Evolutionary conservation across 1,140 invertebrate species (phyloP), one percentile per base, ranked within the genome.

Genomic region (Rhynchophorus ferrugineus): DNA sequence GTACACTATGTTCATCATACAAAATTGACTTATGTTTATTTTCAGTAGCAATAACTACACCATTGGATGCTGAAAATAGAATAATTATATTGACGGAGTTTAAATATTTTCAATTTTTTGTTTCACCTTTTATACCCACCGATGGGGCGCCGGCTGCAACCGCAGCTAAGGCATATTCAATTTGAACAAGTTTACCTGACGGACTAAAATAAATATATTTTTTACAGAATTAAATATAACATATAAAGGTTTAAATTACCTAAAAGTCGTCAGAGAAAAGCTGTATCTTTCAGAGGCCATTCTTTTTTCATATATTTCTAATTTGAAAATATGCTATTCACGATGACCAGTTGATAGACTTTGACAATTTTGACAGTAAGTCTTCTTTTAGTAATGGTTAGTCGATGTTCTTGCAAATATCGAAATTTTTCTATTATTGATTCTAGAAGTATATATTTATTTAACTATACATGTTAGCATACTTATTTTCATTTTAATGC

Each of bases 151-250:
- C 96, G 56, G 93, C 91, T 48, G 93, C 91, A 13, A 99, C 97
- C 29, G 97, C 97, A 48, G 93, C 93, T 71, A 99, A 79, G 1
- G 97, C 97, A 91, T 99, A 99, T 79, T 99, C 97, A 68, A 99
- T 97, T 76, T 99, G 97, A 18, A 99, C 96, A 51, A 99, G 78
- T 75, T 99, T 99, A 58, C 97, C 97, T 17, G 95, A 98, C 8
- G 97, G 97, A 71, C 96, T 98, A 70, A 38, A 61, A 58, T 48
- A 16, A 16, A 24, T 44, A n/a, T n/a, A n/a, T n/a, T n/a, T n/a
- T n/a, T n/a, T n/a, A n/a, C n/a, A 58, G 48, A 17, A 39, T 29
- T 22, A 45, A 58, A 53, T 36, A 39, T 37, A 18, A 18, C 24
- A n/a, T n/a, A n/a, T 29, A 29, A 29, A 6, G 11, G 24, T 29